Base-by-base conservation (phyloP, 2,113 vertebrate genomes). In the Chloebia gouldiae region DNA sequence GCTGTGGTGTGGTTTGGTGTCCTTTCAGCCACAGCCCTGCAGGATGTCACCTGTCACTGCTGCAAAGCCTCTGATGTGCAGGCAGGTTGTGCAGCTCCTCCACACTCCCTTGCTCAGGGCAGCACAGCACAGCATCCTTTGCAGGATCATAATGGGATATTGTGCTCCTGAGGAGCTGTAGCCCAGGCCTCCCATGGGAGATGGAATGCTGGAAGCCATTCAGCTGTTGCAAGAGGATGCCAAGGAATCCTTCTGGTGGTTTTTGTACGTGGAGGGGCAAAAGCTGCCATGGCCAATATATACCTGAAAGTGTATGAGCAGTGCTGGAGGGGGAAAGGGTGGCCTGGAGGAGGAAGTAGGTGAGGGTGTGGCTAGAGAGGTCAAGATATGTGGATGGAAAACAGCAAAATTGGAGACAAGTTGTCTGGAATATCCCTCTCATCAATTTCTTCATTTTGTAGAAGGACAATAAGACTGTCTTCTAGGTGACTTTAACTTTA, bases 401-500 rank as follows among this genome's bases (percentile, higher is more conserved):
- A 44, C 53, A 81, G 18, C 9, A 49, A 88, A 84, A 90, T 11
- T 81, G 30, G 57, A 83, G 35, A 90, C 37, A 18, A 44, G 35
- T 79, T 86, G 22, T n/a, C 66, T 91, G 49, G 53, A 84, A 80
- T 84, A 45, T 19, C 33, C 22, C 91, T 54, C 31, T 88, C 33
- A 37, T 70, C 17, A 24, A 40, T 92, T 79, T 92, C 59, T 85
- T 94, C 10, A 28, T 72, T 92, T 86, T 75, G 37, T 49, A 80
- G 30, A 57, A 81, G 50, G 50, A 42, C 54, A 87, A 65, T 87
- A 85, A 65, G 22, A 37, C 49, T 92, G 40, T 68, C 42, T 81
- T 82, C 75, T 70, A 71, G 64, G 60, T 84, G 53, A 86, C 78
- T 95, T 85, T 85, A 88, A 83, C 57, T 71, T 86, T 63, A 85